These are phyloP conservation scores for Pocota personata DNA, from an alignment of 2,888 invertebrate genomes.

Conservation along the genomic window DNA sequence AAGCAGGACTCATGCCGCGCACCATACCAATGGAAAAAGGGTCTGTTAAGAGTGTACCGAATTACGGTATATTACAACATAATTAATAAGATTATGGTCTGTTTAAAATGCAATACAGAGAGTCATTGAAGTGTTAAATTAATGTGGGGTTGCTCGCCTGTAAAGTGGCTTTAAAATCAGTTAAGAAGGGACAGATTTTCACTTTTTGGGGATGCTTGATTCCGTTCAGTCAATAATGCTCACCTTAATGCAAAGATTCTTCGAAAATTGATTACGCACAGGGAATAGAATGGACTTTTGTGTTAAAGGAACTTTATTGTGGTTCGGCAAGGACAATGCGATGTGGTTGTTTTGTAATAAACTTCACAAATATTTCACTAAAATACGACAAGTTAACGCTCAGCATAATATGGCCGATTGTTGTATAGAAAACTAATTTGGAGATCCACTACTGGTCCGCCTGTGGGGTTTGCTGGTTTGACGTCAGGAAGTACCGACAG, in stretches of 20 bases:
- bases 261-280: too few relatives aligned
- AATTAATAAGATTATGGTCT: slow-evolving; percentile 71
- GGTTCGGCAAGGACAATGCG: too few relatives aligned
- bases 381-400: too few relatives aligned
- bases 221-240: background rate
- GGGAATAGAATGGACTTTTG: too few relatives aligned
- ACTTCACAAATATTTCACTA: too few relatives aligned
- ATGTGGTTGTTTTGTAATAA: too few relatives aligned
- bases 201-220: background rate
- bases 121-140: slow-evolving; percentile 66
- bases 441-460: too few relatives aligned
- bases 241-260: background rate
- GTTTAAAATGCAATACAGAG: slow-evolving; percentile 62
- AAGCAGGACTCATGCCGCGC: background rate
- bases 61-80: slow-evolving; percentile 67
- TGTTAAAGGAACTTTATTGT: too few relatives aligned
- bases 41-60: slow-evolving; percentile 38
- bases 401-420: too few relatives aligned
- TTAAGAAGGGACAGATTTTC: slow-evolving; percentile 10
- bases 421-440: too few relatives aligned
- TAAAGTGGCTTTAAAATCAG: slow-evolving; percentile 39
- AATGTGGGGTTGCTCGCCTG: slow-evolving; percentile 29
- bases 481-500: too few relatives aligned
- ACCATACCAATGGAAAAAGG: slow-evolving; percentile 8
- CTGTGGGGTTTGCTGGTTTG: too few relatives aligned